Evolutionary conservation across 2,888 invertebrate genomes (phyloP), one percentile per base, ranked within the genome.

Genomic region (Mycalesis mineus): DNA sequence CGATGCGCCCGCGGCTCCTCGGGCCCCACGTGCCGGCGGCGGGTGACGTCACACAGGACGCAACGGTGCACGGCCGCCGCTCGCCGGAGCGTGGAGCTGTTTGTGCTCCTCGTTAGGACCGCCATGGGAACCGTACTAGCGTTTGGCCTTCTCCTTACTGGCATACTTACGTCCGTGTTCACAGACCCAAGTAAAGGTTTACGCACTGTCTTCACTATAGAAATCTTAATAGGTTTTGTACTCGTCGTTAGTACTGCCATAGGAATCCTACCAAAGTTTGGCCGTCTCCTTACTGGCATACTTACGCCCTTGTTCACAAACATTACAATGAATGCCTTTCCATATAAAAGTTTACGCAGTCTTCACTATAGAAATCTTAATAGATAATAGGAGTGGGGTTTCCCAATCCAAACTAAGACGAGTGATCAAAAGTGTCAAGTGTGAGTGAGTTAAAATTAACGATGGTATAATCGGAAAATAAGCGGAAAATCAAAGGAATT

Each of bases 1-100:
- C 87, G 79, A 80, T 86, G 85, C 81, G 84, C 77, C 79, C 78
- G 83, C 84, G 83, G 80, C 82, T 80, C 79, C 80, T 70, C 68
- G 68, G 73, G 77, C 76, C 78, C 83, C 83, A 86, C 84, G 85
- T 86, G 86, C 85, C 83, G 77, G 75, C 74, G 80, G 75, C 71
- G 71, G 75, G 67, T 88, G 84, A 87, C 87, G 87, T 87, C 88
- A 88, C 70, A 61, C 78, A 75, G 79, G 75, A 78, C 75, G 66
- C 81, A 75, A 74, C 78, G 78, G 77, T 75, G 78, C 67, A 33
- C 52, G 33, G 52, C 47, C 54, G 49, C 55, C 44, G 58, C 59
- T 68, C 76, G 72, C 63, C 70, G 68, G 77, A 82, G 78, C 82
- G 76, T 77, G 72, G 75, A 80, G 74, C 69, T 78, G 77, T 81